phyloP scores from a whole-genome alignment of 2,888 invertebrate genomes.

The Serripes groenlandicus region DNA sequence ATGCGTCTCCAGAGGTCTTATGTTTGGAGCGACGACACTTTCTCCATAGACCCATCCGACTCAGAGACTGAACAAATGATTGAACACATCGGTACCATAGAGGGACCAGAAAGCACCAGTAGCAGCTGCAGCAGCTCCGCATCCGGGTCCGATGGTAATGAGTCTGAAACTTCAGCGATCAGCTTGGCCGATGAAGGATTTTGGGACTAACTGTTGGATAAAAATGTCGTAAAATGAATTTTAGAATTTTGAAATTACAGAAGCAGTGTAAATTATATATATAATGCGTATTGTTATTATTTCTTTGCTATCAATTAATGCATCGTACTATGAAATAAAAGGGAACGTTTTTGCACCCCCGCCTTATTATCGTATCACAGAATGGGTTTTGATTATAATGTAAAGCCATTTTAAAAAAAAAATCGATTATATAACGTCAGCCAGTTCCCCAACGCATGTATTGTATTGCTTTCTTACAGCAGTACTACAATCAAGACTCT shows the following conservation, averaged over 20 bases:
- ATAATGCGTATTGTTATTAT: background rate
- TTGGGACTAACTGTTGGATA: conserved; percentile 23
- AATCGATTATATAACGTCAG: too few relatives aligned
- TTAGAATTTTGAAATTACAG: background rate
- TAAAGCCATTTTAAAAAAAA: too few relatives aligned
- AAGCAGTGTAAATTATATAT: background rate
- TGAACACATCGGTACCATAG: conserved; percentile 50
- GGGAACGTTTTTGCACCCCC: too few relatives aligned
- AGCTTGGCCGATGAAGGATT: conserved; percentile 23
- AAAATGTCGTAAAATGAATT: background rate
- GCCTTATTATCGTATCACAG: too few relatives aligned
- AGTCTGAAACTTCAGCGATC: conserved; percentile 11
- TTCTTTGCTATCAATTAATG: background rate
- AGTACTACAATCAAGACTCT: too few relatives aligned
- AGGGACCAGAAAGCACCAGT: conserved; percentile 48
- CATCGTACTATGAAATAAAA: too few relatives aligned
- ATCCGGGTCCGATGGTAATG: conserved; percentile 21
- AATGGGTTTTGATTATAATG: too few relatives aligned
- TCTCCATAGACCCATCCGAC: conserved; percentile 18
- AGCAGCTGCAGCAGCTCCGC: conserved; percentile 48
- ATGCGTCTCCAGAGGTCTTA: conserved; percentile 8
- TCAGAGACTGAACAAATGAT: conserved; percentile 44
- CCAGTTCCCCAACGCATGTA: too few relatives aligned
- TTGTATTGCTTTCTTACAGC: too few relatives aligned
- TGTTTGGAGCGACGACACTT: conserved; percentile 18